Percentiles rank a stretch among this genome's conserved stretches.
phyloP scores from a whole-genome alignment of 2,113 vertebrate genomes.

The Ailurus styani region DNA sequence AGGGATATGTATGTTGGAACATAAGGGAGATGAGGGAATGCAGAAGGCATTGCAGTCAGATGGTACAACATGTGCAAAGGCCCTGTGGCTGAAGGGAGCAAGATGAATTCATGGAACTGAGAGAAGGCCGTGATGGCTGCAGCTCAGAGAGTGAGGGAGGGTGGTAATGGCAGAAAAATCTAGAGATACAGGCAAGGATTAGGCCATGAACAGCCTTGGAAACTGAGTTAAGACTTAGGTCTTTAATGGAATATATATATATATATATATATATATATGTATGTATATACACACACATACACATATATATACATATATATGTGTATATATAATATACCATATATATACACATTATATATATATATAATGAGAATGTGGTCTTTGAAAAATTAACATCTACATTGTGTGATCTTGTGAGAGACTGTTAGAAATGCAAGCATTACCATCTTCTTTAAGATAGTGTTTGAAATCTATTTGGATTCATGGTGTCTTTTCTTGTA shows the following conservation, averaged over 20 bases:
- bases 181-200: neutral
- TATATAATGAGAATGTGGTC: neutral
- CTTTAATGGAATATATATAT: neutral
- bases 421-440: neutral
- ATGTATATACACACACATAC: no score
- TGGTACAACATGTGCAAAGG: neutral
- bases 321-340: no score
- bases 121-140: neutral
- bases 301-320: no score
- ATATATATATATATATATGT: no score
- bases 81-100: neutral
- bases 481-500: neutral
- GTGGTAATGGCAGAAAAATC: neutral
- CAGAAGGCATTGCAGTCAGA: neutral
- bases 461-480: neutral
- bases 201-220: neutral
- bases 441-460: neutral
- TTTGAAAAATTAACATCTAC: slow-evolving; percentile 9
- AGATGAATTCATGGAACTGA: neutral
- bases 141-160: neutral
- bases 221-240: neutral
- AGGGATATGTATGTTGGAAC: neutral
- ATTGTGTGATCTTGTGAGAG: neutral
- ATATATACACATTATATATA: no score
- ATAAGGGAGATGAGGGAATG: neutral